These are phyloP conservation scores for Aldabrachelys gigantea DNA, from an alignment of 2,113 vertebrate genomes.

Conservation along the genomic window DNA sequence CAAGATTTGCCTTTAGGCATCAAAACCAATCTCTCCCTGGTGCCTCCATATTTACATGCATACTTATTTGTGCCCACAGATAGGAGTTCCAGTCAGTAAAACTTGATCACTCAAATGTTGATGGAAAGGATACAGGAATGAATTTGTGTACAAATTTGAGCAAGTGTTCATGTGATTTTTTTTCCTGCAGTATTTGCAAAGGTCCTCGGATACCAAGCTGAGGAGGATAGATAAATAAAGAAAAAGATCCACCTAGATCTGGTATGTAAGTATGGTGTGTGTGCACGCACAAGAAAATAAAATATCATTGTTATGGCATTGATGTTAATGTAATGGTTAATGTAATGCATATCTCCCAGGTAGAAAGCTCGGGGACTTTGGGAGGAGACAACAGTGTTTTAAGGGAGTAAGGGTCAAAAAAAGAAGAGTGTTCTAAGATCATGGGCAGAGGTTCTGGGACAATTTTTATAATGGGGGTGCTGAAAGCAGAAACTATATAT, in stretches of 20 bases:
- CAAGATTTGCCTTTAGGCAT: background rate
- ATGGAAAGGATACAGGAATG: background rate
- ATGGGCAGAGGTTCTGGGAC: no score
- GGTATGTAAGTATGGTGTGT: background rate
- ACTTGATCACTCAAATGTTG: background rate
- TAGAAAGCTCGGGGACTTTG: background rate
- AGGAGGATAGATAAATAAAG: background rate
- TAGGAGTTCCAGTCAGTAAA: background rate
- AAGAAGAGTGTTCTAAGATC: background rate
- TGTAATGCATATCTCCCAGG: background rate
- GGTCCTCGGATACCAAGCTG: rapidly evolving
- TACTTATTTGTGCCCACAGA: no score
- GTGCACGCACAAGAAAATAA: background rate
- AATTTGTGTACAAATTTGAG: background rate
- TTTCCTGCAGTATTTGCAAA: background rate
- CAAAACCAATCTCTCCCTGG: background rate
- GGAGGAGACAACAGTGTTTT: background rate
- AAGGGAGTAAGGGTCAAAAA: background rate
- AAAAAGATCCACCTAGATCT: background rate
- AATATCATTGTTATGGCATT: background rate
- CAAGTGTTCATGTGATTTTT: background rate
- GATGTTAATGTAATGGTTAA: background rate
- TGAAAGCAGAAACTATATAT: background rate
- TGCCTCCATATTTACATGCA: background rate
- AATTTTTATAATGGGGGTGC: background rate